These are phyloP conservation scores for Misgurnus mizolepis DNA, from an alignment of 2,113 vertebrate genomes.

Conservation along the genomic window DNA sequence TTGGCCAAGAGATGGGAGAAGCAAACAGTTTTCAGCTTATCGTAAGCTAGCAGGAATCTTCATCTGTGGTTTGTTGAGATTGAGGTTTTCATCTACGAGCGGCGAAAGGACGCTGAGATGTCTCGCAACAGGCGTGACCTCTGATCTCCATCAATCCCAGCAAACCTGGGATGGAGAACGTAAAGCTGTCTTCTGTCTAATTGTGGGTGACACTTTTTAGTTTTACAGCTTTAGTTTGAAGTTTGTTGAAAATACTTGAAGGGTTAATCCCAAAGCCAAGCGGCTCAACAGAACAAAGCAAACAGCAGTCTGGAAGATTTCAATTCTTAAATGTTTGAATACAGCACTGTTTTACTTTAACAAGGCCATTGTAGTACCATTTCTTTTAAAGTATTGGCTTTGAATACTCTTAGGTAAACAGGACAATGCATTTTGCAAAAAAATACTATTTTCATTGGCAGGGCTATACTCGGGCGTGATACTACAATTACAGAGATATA, in stretches of 20 bases:
- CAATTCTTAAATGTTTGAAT: neutral
- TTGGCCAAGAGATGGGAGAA: conserved; percentile 54
- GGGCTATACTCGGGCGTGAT: too few relatives aligned
- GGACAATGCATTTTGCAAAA: too few relatives aligned
- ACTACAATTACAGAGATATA: too few relatives aligned
- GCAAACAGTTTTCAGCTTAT: conserved; percentile 73
- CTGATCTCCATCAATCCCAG: conserved; percentile 57
- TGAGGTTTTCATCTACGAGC: conserved; percentile 51
- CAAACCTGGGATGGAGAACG: conserved; percentile 34
- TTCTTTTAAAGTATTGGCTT: neutral
- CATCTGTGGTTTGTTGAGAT: conserved; percentile 49
- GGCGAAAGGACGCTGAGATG: conserved; percentile 3
- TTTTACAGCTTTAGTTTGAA: conserved; percentile 17
- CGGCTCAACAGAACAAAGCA: neutral
- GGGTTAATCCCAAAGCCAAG: conserved; percentile 26
- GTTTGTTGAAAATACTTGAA: neutral
- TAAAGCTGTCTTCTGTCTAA: conserved; percentile 41
- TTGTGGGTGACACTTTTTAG: conserved; percentile 30
- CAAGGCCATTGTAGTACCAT: neutral
- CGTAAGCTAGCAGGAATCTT: conserved; percentile 66
- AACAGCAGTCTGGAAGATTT: too few relatives aligned
- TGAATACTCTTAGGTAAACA: too few relatives aligned
- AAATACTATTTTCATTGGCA: too few relatives aligned
- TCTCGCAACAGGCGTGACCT: conserved; percentile 57
- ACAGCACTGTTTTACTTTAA: neutral